Percentiles rank a stretch among this genome's conserved stretches.
phyloP scores from a whole-genome alignment of 2,113 vertebrate species.

The Nannospalax galili region DNA sequence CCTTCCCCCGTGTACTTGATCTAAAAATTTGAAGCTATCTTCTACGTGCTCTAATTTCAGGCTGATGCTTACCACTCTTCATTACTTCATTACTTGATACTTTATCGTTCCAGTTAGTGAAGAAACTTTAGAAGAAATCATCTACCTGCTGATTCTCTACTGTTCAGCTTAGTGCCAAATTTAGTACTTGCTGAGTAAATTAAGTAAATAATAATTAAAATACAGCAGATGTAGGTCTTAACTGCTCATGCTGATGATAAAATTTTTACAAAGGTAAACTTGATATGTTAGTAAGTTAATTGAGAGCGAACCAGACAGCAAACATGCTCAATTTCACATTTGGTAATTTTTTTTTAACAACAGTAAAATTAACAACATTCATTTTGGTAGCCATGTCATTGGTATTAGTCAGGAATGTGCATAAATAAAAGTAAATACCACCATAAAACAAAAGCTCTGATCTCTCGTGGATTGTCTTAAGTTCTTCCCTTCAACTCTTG shows the following conservation, averaged over 20 bases:
- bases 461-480: constrained; percentile 2
- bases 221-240: neutral
- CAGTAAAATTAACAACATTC: neutral
- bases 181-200: neutral
- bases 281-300: neutral
- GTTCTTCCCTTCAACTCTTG: constrained; percentile 18
- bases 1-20: neutral
- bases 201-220: neutral
- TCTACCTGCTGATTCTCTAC: neutral
- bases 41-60: neutral
- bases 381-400: neutral
- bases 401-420: neutral
- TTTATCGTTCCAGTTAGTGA: neutral
- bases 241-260: neutral
- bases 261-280: neutral
- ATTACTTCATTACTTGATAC: neutral
- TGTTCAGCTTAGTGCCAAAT: neutral
- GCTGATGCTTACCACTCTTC: neutral
- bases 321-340: neutral
- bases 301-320: neutral
- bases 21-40: neutral
- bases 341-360: neutral
- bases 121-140: neutral
- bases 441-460: constrained; percentile 18
- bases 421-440: neutral